phyloP scores from a whole-genome alignment of 2,113 vertebrate genomes.

The Acanthisitta chloris region DNA sequence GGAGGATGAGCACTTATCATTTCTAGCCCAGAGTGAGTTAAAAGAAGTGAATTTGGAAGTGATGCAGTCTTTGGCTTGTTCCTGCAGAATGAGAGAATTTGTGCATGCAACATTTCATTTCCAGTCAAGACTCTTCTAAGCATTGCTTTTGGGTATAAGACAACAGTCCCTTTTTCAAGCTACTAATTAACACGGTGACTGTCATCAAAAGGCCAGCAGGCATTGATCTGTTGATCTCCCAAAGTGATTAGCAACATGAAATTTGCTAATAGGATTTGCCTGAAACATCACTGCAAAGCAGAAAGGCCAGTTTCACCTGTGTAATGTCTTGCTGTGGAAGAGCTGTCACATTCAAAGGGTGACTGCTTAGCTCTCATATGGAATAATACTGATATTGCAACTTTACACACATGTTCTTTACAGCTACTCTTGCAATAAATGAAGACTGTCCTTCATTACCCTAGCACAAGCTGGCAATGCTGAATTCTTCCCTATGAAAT shows the following conservation, averaged over 20 bases:
- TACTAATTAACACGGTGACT: neutral
- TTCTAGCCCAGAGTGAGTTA: neutral
- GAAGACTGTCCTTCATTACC: neutral
- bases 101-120: neutral
- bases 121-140: neutral
- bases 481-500: neutral
- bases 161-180: neutral
- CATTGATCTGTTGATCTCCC: constrained; percentile 24
- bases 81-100: neutral
- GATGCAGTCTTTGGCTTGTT: neutral
- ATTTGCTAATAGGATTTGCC: neutral
- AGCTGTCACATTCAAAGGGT: neutral
- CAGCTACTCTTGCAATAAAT: neutral
- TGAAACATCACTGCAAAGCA: neutral
- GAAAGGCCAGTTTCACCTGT: neutral
- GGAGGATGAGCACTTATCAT: neutral
- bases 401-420: neutral
- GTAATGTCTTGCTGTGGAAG: neutral
- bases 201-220: constrained; percentile 2
- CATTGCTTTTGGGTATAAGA: neutral
- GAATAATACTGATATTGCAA: neutral
- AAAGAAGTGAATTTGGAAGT: neutral
- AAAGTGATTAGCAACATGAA: constrained; percentile 7
- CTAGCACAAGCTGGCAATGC: neutral
- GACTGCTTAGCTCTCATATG: neutral